Conservation (phyloP, 1,140 invertebrate species). For the Portunus trituberculatus region DNA sequence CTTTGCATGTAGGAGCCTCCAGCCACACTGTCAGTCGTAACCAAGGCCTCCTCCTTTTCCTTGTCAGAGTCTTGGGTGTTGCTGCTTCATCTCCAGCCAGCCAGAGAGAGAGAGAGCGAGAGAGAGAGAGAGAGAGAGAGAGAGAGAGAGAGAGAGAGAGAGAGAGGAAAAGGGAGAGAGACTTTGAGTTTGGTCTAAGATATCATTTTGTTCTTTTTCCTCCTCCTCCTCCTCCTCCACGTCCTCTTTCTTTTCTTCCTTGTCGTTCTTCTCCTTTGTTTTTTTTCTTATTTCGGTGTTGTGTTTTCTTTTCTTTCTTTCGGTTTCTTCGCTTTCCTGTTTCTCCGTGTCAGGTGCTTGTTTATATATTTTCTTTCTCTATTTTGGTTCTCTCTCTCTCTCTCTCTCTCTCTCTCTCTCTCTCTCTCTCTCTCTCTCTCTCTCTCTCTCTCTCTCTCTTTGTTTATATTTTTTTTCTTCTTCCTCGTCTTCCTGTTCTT, state of each 20-base stretch:
- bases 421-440: no score
- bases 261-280: background rate
- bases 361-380: background rate
- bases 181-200: no score
- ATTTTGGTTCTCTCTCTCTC: background rate
- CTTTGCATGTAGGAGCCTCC: background rate
- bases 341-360: background rate
- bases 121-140: no score
- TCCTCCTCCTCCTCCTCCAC: background rate
- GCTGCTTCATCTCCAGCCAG: background rate
- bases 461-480: no score
- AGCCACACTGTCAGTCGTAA: background rate
- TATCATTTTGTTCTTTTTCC: background rate
- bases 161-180: no score
- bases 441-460: no score
- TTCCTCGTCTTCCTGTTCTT: no score
- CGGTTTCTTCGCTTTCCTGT: background rate
- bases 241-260: background rate
- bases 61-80: background rate
- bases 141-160: no score
- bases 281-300: no score
- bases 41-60: background rate
- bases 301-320: background rate
- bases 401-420: no score
- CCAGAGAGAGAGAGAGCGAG: no score